Conservation (phyloP, 2,797 vertebrate genomes). For the Atherinosoma microstoma region DNA sequence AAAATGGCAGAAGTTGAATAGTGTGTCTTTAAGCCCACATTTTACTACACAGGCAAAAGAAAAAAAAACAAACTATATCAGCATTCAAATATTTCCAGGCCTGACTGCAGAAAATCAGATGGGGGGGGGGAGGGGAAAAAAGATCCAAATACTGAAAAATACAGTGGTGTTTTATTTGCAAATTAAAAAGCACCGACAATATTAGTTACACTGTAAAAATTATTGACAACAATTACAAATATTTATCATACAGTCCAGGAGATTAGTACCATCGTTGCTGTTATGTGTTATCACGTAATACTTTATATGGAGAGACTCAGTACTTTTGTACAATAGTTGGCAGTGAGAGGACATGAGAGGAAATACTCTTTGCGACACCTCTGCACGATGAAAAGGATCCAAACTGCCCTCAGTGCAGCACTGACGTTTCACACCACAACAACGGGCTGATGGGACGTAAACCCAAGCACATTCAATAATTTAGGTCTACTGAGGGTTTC, state of each 20-base stretch:
- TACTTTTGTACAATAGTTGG: constrained; percentile 83
- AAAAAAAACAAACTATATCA: neutral
- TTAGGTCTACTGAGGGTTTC: constrained; percentile 74
- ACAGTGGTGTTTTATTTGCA: constrained; percentile 92
- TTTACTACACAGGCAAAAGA: neutral
- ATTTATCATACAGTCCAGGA: constrained; percentile 89
- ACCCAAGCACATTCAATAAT: constrained; percentile 82
- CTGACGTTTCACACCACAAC: constrained; percentile 74
- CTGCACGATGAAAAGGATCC: constrained; percentile 55
- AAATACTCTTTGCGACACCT: constrained; percentile 61
- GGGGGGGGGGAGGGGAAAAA: neutral
- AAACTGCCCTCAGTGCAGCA: constrained; percentile 68
- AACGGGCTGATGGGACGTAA: constrained; percentile 69
- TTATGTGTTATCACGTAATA: constrained; percentile 84
- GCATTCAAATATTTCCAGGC: neutral
- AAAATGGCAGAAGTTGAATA: too few relatives aligned
- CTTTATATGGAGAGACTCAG: constrained; percentile 84
- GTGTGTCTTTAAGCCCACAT: too few relatives aligned
- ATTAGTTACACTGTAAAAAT: constrained; percentile 92
- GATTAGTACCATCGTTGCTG: constrained; percentile 87
- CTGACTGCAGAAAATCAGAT: neutral
- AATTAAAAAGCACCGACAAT: constrained; percentile 91
- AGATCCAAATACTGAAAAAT: constrained; percentile 80
- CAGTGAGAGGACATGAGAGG: constrained; percentile 82
- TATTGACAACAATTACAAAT: constrained; percentile 90